Evolutionary conservation across 2,888 invertebrate species (phyloP), one percentile per base, ranked within the genome.

Genomic region (Koerneria pararmatus): DNA sequence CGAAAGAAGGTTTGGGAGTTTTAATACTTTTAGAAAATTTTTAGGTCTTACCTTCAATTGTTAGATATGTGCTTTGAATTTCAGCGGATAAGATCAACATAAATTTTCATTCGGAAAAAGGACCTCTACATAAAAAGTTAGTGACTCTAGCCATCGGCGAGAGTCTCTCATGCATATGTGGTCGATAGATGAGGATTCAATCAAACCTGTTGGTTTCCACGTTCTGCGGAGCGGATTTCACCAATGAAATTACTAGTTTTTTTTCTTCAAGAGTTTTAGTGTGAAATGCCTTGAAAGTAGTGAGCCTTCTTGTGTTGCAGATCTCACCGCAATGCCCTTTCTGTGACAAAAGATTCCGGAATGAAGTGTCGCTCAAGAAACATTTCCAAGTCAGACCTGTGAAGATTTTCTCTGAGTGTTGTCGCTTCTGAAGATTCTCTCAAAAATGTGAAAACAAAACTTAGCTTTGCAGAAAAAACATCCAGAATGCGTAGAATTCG

Each of bases 301-400:
- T 41, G 41, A 11, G 41, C 19, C 41, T 8, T 51, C n/a, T 27
- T 15, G 27, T 2, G 32, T 34, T 70, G 53, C 56, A 71, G 75
- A 67, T 82, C 5, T 81, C 80, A 4, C 83, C 83, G 11, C 83
- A 83, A 66, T 83, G 83, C 65, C 79, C 82, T 15, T 83, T 83
- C 69, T 83, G 83, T 65, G 83, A 83, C 69, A 83, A 83, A 68
- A 76, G 83, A 15, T 83, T 79, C 69, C 74, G 83, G 22, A 83
- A 83, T 67, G 83, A 83, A 62, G 71, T 77, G 56, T 80, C 81
- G 3, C 74, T 83, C 37, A 78, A 77, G 66, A 82, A 79, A 60
- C 83, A 83, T 68, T 74, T 82, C 8, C 60, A 64, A 64, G 64
- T 64, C 22, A 56, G 41, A 11, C 15, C 1, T 46, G 3, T 31